Evolutionary conservation across 2,888 invertebrate species (phyloP).

Genomic region (Yponomeuta evonymella): DNA sequence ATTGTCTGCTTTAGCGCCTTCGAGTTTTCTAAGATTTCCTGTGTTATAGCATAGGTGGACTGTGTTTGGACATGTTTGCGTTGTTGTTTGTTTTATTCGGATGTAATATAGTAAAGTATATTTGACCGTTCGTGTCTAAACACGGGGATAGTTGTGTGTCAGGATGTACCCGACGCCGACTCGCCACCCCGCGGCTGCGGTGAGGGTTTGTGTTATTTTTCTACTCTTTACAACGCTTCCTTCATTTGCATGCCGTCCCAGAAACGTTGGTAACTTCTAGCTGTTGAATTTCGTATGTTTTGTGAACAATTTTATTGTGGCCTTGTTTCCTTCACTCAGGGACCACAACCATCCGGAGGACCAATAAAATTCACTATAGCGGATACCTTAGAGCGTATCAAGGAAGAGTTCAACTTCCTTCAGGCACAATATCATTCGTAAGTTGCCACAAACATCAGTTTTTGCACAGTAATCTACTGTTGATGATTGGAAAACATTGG

Average conservation of each 20-base stretch:
- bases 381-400: slow-evolving; percentile 95
- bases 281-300: slow-evolving; percentile 21
- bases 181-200: slow-evolving; percentile 85
- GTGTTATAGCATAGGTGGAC: slow-evolving; percentile 59
- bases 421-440: slow-evolving; percentile 97
- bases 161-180: slow-evolving; percentile 85
- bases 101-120: slow-evolving; percentile 51
- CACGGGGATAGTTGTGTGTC: slow-evolving; percentile 31
- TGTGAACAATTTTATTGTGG: slow-evolving; percentile 30
- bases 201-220: slow-evolving; percentile 73
- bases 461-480: neutral
- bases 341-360: slow-evolving; percentile 90
- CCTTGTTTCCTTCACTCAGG: slow-evolving; percentile 71
- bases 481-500: slow-evolving; percentile 11
- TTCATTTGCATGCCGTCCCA: slow-evolving; percentile 25
- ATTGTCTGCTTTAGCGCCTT: slow-evolving; percentile 58
- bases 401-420: slow-evolving; percentile 96
- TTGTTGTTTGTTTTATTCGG: slow-evolving; percentile 38
- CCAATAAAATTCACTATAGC: slow-evolving; percentile 95
- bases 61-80: slow-evolving; percentile 23
- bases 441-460: slow-evolving; percentile 55
- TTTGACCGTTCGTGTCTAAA: slow-evolving; percentile 44
- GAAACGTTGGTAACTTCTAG: slow-evolving; percentile 1
- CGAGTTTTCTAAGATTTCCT: slow-evolving; percentile 51
- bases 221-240: slow-evolving; percentile 10